Evolutionary conservation across 2,888 invertebrate species (phyloP).

Genomic region (Pachycephus smyrnensis): DNA sequence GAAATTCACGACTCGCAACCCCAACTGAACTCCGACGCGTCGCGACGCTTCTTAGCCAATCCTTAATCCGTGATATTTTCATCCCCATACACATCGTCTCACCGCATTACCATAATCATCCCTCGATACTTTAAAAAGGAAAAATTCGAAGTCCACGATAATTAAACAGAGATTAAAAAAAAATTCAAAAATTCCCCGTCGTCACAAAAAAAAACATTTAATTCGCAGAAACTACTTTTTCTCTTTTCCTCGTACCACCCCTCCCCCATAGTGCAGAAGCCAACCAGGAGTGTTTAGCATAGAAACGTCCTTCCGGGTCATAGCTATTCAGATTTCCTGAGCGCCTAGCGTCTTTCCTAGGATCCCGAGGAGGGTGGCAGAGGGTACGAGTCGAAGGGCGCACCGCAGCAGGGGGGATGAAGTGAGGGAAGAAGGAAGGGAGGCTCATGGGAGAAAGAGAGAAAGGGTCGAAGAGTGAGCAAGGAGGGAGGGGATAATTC

Average conservation of each 20-base stretch:
- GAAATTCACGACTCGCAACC: not conserved
- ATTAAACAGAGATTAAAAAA: no score
- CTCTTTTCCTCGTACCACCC: not conserved
- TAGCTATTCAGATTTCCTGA: slow-evolving; percentile 47
- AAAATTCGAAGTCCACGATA: no score
- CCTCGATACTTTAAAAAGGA: not conserved
- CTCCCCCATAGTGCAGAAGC: not conserved
- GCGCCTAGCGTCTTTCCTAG: not conserved
- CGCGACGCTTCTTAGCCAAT: not conserved
- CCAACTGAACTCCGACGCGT: not conserved
- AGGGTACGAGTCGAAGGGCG: slow-evolving; percentile 27
- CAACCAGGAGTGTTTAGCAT: slow-evolving; percentile 29
- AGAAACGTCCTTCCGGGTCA: slow-evolving; percentile 46
- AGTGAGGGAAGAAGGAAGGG: slow-evolving; percentile 7
- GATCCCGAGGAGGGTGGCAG: slow-evolving; percentile 30
- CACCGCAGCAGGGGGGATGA: slow-evolving; percentile 19
- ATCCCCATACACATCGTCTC: no score
- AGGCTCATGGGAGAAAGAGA: slow-evolving; percentile 8
- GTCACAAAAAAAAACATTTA: not conserved
- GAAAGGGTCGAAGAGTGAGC: slow-evolving; percentile 25
- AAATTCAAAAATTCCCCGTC: no score
- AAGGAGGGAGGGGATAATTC: slow-evolving; percentile 60
- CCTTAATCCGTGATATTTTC: not conserved
- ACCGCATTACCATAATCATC: not conserved
- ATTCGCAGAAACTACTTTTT: not conserved